A percentile compares a stretch with the other conserved stretches of the same genome.
Evolutionary conservation across 2,113 vertebrate genomes (phyloP).

Genomic region (Otolemur garnettii): DNA sequence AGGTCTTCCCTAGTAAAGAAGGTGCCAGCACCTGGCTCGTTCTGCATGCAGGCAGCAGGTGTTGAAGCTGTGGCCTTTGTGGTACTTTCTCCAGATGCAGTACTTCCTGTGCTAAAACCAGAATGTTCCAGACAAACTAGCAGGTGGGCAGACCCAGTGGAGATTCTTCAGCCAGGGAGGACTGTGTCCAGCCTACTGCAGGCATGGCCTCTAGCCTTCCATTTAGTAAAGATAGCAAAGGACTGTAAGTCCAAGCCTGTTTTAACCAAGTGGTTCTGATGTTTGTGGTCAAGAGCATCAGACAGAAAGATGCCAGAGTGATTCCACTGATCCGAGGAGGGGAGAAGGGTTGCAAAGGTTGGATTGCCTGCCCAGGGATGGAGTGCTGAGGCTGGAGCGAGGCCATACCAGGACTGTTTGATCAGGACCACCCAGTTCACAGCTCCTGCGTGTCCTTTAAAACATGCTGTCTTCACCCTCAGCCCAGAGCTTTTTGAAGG

Average conservation of each 20-base stretch:
- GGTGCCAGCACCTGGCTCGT: fast-evolving
- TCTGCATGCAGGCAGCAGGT: background rate
- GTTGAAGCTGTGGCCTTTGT: background rate
- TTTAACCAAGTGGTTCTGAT: background rate
- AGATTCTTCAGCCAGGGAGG: background rate
- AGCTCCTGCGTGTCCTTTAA: no score
- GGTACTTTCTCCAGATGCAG: background rate
- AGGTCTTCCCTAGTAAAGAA: background rate
- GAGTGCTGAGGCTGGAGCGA: background rate
- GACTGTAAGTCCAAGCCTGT: background rate
- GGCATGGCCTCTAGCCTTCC: background rate
- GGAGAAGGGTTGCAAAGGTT: background rate
- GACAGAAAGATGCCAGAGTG: background rate
- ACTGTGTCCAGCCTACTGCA: background rate
- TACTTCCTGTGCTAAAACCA: background rate
- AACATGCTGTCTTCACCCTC: no score
- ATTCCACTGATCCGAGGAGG: background rate
- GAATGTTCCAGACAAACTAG: background rate
- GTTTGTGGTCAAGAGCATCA: background rate
- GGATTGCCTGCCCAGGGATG: background rate
- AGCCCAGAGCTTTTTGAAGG: background rate
- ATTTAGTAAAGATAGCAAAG: background rate
- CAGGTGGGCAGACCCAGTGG: no score
- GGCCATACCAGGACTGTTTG: no score
- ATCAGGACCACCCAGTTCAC: no score